Conservation (phyloP, 2,797 vertebrate genomes). For the Remorina albescens region DNA sequence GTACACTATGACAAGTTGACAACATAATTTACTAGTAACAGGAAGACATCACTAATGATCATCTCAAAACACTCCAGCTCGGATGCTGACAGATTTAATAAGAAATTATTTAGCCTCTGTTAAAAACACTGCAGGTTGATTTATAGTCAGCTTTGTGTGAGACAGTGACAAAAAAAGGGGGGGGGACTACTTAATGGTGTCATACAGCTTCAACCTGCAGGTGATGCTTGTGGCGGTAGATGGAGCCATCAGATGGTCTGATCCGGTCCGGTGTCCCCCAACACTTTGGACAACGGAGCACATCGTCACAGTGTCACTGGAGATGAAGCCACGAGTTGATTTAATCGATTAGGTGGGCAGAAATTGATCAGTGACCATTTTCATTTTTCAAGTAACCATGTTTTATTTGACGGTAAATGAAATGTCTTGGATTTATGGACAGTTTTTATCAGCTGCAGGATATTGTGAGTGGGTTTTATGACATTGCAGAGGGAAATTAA, state of each 20-base stretch:
- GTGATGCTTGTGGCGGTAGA: slow-evolving; percentile 37
- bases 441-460: too few relatives aligned
- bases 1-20: slow-evolving; percentile 21
- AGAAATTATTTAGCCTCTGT: too few relatives aligned
- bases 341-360: too few relatives aligned
- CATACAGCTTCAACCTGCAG: slow-evolving; percentile 5
- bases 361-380: not conserved
- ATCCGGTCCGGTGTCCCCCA: too few relatives aligned
- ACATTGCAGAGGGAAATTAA: not conserved
- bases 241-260: slow-evolving; percentile 42
- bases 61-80: not conserved
- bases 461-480: not conserved
- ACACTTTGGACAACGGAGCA: not conserved
- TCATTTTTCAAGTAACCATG: not conserved
- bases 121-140: not conserved
- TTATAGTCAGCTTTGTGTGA: slow-evolving; percentile 1
- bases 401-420: not conserved
- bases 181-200: slow-evolving; percentile 45
- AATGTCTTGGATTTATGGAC: not conserved
- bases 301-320: too few relatives aligned
- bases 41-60: slow-evolving; percentile 16
- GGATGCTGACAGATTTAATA: too few relatives aligned
- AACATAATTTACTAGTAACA: slow-evolving; percentile 5
- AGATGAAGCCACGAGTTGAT: too few relatives aligned
- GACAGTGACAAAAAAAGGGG: slow-evolving; percentile 25